These are phyloP conservation scores for Gallinago stenura DNA, from an alignment of 2,797 vertebrate genomes.

Conservation along the genomic window DNA sequence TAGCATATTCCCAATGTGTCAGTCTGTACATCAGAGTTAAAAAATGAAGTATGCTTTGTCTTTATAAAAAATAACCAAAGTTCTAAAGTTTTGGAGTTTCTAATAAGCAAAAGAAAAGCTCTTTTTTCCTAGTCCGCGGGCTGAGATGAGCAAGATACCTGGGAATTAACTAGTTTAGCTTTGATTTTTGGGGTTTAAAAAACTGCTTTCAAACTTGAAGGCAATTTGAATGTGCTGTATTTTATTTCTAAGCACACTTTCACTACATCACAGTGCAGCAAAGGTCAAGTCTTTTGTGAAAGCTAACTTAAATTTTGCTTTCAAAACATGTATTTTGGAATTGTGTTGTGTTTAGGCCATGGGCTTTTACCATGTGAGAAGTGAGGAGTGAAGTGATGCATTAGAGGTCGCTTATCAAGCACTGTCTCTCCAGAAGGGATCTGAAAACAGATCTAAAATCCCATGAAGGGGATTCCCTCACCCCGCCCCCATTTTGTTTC, in stretches of 20 bases:
- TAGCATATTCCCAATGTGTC: not conserved
- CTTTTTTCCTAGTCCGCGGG: not conserved
- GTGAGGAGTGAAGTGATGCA: not conserved
- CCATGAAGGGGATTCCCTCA: conserved; percentile 26
- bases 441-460: conserved; percentile 49
- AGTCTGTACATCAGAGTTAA: not conserved
- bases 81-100: not conserved
- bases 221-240: not conserved
- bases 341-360: not conserved
- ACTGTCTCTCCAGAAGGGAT: conserved; percentile 57
- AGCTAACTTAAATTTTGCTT: conserved; percentile 23
- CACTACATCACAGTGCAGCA: not conserved
- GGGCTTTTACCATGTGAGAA: conserved; percentile 31
- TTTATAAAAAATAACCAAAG: not conserved
- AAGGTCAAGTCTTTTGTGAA: conserved; percentile 26
- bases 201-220: conserved; percentile 4
- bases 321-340: conserved; percentile 28
- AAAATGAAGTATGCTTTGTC: not conserved
- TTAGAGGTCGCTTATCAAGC: not conserved
- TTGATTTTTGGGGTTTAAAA: not conserved
- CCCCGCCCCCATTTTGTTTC: not conserved
- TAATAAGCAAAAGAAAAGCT: not conserved
- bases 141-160: not conserved
- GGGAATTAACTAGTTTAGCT: not conserved
- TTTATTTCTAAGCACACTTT: conserved; percentile 38